Percentiles rank a stretch among this genome's conserved stretches.
These are phyloP conservation scores for Pollicipes pollicipes DNA, from an alignment of 1,140 invertebrate genomes.

Conservation along the genomic window DNA sequence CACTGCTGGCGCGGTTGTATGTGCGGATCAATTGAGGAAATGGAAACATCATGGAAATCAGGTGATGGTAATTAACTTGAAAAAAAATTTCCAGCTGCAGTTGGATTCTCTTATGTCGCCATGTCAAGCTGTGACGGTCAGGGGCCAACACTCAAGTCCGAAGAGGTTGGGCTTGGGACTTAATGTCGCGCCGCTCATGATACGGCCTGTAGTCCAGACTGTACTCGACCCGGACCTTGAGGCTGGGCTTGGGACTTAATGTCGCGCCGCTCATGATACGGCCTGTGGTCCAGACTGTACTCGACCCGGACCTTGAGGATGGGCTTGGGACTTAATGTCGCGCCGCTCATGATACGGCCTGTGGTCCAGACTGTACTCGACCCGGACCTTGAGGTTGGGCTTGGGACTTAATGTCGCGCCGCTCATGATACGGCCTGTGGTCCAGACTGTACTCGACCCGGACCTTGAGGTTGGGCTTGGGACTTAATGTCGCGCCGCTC, in stretches of 20 bases:
- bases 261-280: conserved; percentile 7
- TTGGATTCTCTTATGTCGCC: conserved; percentile 1
- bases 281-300: conserved; percentile 7
- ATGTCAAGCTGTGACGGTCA: conserved; percentile 7
- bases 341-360: conserved; percentile 6
- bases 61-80: conserved; percentile 4
- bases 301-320: conserved; percentile 2
- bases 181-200: conserved; percentile 6
- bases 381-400: too few relatives aligned
- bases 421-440: too few relatives aligned
- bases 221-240: conserved; percentile 6
- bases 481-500: too few relatives aligned
- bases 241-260: conserved; percentile 7
- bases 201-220: conserved; percentile 5
- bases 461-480: too few relatives aligned
- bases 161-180: conserved; percentile 7
- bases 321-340: conserved; percentile 7
- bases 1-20: conserved; percentile 5
- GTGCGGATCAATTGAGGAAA: conserved; percentile 4
- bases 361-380: conserved; percentile 7
- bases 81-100: conserved; percentile 1
- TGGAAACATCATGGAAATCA: neutral
- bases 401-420: too few relatives aligned
- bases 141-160: neutral
- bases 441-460: too few relatives aligned